These are phyloP conservation scores for Timema podura DNA, from an alignment of 2,888 invertebrate species.

Conservation along the genomic window DNA sequence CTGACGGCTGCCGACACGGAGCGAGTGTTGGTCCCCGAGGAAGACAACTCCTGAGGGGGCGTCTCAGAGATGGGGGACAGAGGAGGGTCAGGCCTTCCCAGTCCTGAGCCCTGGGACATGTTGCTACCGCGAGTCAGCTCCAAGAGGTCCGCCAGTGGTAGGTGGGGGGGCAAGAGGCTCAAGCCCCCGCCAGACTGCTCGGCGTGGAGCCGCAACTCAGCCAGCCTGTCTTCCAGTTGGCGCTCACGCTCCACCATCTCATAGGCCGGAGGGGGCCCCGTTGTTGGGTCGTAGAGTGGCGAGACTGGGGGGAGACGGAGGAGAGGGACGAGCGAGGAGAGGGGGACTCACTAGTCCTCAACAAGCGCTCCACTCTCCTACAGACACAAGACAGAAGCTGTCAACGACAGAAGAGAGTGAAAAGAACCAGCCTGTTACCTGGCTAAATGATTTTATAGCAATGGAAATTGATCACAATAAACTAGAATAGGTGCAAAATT, in stretches of 20 bases:
- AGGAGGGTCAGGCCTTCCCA: conserved; percentile 61
- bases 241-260: conserved; percentile 58
- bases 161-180: conserved; percentile 23
- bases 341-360: conserved; percentile 52
- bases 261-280: conserved; percentile 57
- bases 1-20: conserved; percentile 95
- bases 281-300: conserved; percentile 53
- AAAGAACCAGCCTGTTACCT: too few species aligned
- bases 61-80: conserved; percentile 84
- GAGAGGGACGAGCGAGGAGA: conserved; percentile 83
- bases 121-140: conserved; percentile 44
- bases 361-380: conserved; percentile 47
- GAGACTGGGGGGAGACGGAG: conserved; percentile 86
- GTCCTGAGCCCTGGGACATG: conserved; percentile 56
- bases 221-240: conserved; percentile 42
- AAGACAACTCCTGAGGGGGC: conserved; percentile 51
- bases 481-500: too few species aligned
- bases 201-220: conserved; percentile 48
- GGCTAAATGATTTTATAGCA: too few species aligned
- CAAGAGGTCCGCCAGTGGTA: conserved; percentile 27
- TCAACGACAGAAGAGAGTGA: too few species aligned
- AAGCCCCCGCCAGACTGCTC: too few species aligned
- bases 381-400: too few species aligned
- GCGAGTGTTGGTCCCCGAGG: conserved; percentile 71
- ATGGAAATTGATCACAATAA: too few species aligned